These are phyloP conservation scores for Harpegnathos saltator DNA, from an alignment of 1,140 invertebrate genomes.

Conservation along the genomic window DNA sequence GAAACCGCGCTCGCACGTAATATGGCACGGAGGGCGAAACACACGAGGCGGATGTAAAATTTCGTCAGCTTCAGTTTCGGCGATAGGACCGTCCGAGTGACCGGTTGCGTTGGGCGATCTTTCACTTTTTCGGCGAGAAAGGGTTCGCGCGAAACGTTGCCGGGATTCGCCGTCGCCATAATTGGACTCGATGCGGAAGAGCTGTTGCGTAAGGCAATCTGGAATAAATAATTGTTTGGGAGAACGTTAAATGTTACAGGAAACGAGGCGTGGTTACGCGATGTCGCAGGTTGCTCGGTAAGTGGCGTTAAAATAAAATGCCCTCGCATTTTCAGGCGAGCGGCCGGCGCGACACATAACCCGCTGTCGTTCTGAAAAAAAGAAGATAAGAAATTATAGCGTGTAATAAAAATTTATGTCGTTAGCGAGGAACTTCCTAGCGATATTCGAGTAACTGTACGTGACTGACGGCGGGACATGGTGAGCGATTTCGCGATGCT, in stretches of 20 bases:
- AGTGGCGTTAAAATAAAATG: not conserved
- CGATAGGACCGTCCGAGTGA: not conserved
- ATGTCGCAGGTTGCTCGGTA: too few relatives aligned
- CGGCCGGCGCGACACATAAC: too few relatives aligned
- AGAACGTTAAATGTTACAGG: too few relatives aligned
- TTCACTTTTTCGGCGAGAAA: slow-evolving; percentile 44
- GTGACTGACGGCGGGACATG: not conserved
- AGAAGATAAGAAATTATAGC: too few relatives aligned
- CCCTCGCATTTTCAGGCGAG: not conserved
- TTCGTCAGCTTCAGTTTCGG: not conserved
- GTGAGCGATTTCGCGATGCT: slow-evolving; percentile 28
- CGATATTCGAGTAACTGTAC: slow-evolving; percentile 14
- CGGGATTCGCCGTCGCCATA: not conserved
- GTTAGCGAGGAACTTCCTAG: not conserved
- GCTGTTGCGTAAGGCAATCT: not conserved
- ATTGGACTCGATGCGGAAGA: not conserved
- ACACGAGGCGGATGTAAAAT: slow-evolving; percentile 18
- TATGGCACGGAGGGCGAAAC: not conserved
- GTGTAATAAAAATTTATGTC: slow-evolving; percentile 2
- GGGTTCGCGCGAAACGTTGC: not conserved
- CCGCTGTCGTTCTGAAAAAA: too few relatives aligned
- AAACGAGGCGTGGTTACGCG: too few relatives aligned
- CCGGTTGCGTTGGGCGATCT: slow-evolving; percentile 17
- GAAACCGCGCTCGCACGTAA: not conserved
- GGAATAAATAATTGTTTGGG: not conserved